A percentile compares a stretch with the other conserved stretches of the same genome.
phyloP scores from a whole-genome alignment of 2,797 vertebrate genomes.

The Xiphophorus birchmanni region DNA sequence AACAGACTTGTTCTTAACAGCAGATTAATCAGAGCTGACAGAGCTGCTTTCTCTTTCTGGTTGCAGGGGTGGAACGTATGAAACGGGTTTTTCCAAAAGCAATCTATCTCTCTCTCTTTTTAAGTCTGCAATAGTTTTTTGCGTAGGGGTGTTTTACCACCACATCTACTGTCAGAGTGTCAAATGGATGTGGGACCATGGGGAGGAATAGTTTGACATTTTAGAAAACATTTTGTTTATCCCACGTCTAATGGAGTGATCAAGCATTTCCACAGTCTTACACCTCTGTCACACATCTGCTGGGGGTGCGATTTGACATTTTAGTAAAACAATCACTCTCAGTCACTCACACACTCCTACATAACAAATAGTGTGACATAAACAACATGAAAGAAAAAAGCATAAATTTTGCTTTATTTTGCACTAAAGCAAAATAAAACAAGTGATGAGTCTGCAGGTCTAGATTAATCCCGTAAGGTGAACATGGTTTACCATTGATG shows the following conservation, averaged over 20 bases:
- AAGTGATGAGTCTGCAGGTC: background rate
- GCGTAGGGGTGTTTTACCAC: background rate
- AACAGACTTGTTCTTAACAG: background rate
- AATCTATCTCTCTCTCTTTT: background rate
- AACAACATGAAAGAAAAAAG: background rate
- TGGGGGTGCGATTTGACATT: background rate
- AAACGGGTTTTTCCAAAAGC: slow-evolving; percentile 23
- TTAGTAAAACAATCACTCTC: background rate
- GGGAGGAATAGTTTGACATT: background rate
- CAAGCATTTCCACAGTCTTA: background rate
- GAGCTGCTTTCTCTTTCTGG: slow-evolving; percentile 22
- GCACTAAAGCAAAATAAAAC: background rate
- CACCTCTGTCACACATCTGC: background rate
- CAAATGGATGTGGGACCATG: background rate
- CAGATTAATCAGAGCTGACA: background rate
- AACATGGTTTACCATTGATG: background rate
- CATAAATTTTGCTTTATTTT: too few relatives aligned
- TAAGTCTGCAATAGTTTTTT: background rate
- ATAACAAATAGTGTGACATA: background rate
- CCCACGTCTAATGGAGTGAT: background rate
- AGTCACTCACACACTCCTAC: background rate
- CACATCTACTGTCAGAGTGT: background rate
- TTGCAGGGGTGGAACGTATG: slow-evolving; percentile 4
- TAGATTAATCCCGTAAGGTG: background rate
- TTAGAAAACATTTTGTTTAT: background rate